Conservation (phyloP, 1,140 invertebrate species). For the Sitobion miscanthi region DNA sequence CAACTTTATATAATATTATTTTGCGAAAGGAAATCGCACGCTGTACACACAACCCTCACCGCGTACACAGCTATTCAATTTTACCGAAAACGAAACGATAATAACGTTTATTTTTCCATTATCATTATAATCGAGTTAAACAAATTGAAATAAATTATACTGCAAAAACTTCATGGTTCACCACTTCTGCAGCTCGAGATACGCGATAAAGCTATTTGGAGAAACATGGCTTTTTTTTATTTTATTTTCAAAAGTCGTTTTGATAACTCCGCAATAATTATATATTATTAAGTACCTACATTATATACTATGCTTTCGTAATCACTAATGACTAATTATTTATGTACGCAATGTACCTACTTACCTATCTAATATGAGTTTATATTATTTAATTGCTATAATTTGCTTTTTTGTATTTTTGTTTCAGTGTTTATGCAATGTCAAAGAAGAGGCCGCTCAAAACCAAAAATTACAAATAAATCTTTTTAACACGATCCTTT, state of each 20-base stretch:
- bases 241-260: background rate
- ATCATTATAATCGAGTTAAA: conserved; percentile 12
- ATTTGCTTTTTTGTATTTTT: background rate
- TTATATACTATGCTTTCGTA: background rate
- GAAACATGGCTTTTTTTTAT: background rate
- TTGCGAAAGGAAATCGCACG: background rate
- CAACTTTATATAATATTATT: background rate
- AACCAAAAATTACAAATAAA: conserved; percentile 12
- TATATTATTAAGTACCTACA: background rate
- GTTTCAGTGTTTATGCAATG: conserved; percentile 13
- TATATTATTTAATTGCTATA: background rate
- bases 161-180: background rate
- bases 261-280: background rate
- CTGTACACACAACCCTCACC: background rate
- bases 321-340: background rate
- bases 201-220: background rate
- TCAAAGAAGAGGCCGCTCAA: conserved; percentile 34
- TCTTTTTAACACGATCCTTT: background rate
- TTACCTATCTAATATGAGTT: background rate
- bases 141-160: background rate
- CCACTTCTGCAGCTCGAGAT: background rate
- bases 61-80: background rate
- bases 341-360: background rate
- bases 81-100: background rate
- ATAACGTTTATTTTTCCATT: conserved; percentile 3